phyloP scores from a whole-genome alignment of 1,140 invertebrate genomes.

The Cepaea nemoralis region DNA sequence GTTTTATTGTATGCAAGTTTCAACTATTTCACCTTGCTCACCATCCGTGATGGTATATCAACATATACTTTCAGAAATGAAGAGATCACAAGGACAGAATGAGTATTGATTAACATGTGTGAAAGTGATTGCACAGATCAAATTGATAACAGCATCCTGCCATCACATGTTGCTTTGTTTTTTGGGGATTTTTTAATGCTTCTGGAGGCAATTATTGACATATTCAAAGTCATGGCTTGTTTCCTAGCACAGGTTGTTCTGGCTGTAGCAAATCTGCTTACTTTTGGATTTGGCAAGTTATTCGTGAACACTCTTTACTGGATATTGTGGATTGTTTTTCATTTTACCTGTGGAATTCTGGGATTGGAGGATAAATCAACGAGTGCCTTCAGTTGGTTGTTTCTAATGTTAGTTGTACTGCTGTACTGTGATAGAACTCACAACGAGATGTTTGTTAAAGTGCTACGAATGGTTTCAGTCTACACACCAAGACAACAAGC shows the following conservation, averaged over 20 bases:
- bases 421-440: slow-evolving; percentile 36
- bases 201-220: slow-evolving; percentile 7
- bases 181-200: neutral
- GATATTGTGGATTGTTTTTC: slow-evolving; percentile 26
- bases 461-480: neutral
- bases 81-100: neutral
- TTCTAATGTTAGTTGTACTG: neutral
- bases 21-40: too few relatives aligned
- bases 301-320: slow-evolving; percentile 28
- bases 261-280: neutral
- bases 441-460: neutral
- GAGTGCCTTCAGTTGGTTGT: slow-evolving; percentile 36
- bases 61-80: too few relatives aligned
- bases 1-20: too few relatives aligned
- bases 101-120: slow-evolving; percentile 18
- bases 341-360: slow-evolving; percentile 35
- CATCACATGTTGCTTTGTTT: neutral
- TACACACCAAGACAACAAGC: neutral
- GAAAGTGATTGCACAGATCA: neutral
- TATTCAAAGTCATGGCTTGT: slow-evolving; percentile 21
- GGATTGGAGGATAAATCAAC: slow-evolving; percentile 37
- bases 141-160: neutral
- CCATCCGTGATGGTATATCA: too few relatives aligned
- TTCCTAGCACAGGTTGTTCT: slow-evolving; percentile 8
- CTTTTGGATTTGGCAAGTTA: slow-evolving; percentile 19